Conservation (phyloP, 2,797 vertebrate species). For the Enteromius radiatus region DNA sequence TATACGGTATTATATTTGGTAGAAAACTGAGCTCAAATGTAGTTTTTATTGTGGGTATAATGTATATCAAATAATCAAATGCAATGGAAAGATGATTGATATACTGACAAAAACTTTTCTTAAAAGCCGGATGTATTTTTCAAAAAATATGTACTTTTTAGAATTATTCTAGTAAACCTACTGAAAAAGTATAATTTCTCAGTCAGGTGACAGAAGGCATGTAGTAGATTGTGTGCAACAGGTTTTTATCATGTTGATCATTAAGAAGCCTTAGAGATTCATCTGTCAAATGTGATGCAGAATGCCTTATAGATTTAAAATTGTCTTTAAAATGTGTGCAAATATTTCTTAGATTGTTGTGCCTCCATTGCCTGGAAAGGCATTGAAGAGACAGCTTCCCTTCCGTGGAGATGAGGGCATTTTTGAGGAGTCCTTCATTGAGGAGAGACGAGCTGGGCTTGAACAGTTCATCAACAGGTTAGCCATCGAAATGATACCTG, state of each 20-base stretch:
- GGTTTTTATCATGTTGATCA: background rate
- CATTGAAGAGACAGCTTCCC: constrained; percentile 96
- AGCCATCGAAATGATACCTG: constrained; percentile 13
- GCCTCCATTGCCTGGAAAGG: constrained; percentile 95
- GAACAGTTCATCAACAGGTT: constrained; percentile 99
- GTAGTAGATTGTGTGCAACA: background rate
- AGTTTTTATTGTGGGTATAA: background rate
- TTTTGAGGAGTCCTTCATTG: constrained; percentile 97
- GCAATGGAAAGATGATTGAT: background rate
- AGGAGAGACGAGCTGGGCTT: constrained; percentile 92
- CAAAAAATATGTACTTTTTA: background rate
- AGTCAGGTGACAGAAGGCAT: background rate
- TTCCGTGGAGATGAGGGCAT: constrained; percentile 96
- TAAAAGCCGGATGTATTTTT: background rate
- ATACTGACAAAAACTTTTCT: background rate
- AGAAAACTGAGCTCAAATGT: background rate
- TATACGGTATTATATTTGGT: background rate
- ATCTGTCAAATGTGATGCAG: background rate
- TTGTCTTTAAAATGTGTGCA: background rate
- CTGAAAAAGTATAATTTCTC: background rate
- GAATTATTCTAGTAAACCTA: background rate
- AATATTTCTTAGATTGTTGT: constrained; percentile 89
- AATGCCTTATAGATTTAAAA: background rate
- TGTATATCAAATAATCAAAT: background rate
- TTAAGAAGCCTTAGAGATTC: background rate